Conservation (phyloP, 2,797 vertebrate genomes). For the Peromyscus aztecus region DNA sequence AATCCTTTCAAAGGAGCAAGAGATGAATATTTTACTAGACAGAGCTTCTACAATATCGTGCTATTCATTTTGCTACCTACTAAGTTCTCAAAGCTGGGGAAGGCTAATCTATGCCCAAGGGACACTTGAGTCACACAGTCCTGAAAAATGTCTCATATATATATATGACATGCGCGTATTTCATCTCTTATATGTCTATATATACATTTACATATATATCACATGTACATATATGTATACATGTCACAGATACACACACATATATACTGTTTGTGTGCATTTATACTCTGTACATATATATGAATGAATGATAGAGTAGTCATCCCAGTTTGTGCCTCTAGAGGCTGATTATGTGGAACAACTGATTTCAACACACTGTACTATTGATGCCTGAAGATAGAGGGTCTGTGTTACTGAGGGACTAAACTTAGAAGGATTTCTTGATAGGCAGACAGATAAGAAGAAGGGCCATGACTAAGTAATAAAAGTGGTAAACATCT, state of each 20-base stretch:
- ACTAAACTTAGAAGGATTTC: not conserved
- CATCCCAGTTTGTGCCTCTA: not conserved
- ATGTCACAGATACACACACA: not conserved
- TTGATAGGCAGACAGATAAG: not conserved
- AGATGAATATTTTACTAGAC: not conserved
- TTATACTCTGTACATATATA: not conserved
- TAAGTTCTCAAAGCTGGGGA: not conserved
- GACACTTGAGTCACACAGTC: not conserved
- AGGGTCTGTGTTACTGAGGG: not conserved
- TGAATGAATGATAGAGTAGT: not conserved
- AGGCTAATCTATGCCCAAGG: fast-evolving
- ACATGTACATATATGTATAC: not conserved
- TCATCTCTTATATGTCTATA: not conserved
- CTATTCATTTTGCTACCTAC: not conserved
- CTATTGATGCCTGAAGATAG: not conserved
- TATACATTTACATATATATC: not conserved
- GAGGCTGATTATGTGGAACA: not conserved
- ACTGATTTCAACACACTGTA: not conserved
- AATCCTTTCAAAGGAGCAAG: not conserved
- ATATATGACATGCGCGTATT: not conserved
- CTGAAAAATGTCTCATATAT: not conserved
- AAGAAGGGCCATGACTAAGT: not conserved
- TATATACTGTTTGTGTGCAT: not conserved
- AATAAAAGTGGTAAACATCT: not conserved
- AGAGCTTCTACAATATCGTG: not conserved